Evolutionary conservation across 1,140 invertebrate species (phyloP).

Genomic region (Mya arenaria): DNA sequence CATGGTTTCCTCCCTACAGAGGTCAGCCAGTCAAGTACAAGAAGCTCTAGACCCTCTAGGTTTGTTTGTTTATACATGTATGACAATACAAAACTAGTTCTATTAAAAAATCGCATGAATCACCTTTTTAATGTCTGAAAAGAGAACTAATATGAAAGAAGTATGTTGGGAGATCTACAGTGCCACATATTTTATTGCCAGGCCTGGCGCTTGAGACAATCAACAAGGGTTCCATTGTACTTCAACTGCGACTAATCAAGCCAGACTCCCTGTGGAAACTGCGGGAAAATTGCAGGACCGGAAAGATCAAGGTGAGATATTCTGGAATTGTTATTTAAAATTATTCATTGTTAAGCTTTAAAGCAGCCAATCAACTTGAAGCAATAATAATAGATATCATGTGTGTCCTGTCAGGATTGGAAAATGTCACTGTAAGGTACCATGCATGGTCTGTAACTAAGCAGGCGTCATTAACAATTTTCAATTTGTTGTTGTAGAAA

Average conservation of each 20-base stretch:
- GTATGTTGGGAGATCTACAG: neutral
- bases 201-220: slow-evolving; percentile 41
- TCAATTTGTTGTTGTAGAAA: too few relatives aligned
- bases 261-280: slow-evolving; percentile 30
- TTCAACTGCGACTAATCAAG: slow-evolving; percentile 25
- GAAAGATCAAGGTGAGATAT: slow-evolving; percentile 52
- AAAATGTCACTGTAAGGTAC: too few relatives aligned
- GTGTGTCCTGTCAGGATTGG: too few relatives aligned
- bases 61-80: neutral
- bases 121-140: neutral
- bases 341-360: too few relatives aligned
- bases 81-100: neutral
- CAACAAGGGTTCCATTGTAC: slow-evolving; percentile 49
- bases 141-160: neutral
- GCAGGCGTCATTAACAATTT: too few relatives aligned
- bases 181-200: neutral
- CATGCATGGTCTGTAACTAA: too few relatives aligned
- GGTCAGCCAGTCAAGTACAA: neutral
- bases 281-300: slow-evolving; percentile 34
- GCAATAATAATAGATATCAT: too few relatives aligned
- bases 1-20: too few relatives aligned
- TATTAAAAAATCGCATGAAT: neutral
- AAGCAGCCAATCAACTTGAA: too few relatives aligned
- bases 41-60: neutral
- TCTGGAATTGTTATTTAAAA: too few relatives aligned